These are phyloP conservation scores for Pyrochroa serraticornis DNA, from an alignment of 2,888 invertebrate genomes.

Conservation along the genomic window DNA sequence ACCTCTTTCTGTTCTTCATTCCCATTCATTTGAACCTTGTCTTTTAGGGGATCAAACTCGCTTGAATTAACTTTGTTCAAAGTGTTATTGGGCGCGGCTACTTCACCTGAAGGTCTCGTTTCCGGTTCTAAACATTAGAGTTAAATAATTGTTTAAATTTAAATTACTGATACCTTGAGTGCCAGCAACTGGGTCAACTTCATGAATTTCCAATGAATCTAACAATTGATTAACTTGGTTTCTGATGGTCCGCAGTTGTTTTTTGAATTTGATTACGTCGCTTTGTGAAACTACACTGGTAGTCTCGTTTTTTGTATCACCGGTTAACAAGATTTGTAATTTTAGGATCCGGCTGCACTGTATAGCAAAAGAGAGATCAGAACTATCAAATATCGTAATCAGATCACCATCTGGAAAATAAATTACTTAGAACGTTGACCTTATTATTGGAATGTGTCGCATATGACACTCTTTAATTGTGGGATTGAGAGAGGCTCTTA, in stretches of 20 bases:
- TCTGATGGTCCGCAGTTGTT: constrained; percentile 59
- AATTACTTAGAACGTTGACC: constrained; percentile 7
- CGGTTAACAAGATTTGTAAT: constrained; percentile 64
- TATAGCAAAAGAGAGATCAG: constrained; percentile 72
- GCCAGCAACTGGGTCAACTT: constrained; percentile 28
- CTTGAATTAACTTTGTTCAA: constrained; percentile 58
- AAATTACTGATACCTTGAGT: constrained; percentile 3
- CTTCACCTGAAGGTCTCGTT: constrained; percentile 27
- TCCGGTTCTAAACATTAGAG: constrained; percentile 7
- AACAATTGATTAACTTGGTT: constrained; percentile 66
- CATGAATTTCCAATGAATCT: constrained; percentile 60
- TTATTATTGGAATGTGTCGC: neutral
- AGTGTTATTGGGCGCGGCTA: constrained; percentile 33
- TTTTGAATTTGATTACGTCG: constrained; percentile 60
- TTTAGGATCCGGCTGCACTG: constrained; percentile 70
- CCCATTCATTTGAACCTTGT: constrained; percentile 50
- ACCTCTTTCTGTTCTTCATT: constrained; percentile 46
- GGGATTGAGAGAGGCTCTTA: constrained; percentile 1
- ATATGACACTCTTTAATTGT: constrained; percentile 7
- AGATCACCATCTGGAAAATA: constrained; percentile 68
- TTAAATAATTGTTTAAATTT: constrained; percentile 1
- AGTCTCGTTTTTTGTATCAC: constrained; percentile 48
- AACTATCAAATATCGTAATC: constrained; percentile 73
- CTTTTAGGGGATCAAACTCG: constrained; percentile 67
- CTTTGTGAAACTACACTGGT: constrained; percentile 43